phyloP scores from a whole-genome alignment of 2,797 vertebrate species.

The Gephyroberyx darwinii region DNA sequence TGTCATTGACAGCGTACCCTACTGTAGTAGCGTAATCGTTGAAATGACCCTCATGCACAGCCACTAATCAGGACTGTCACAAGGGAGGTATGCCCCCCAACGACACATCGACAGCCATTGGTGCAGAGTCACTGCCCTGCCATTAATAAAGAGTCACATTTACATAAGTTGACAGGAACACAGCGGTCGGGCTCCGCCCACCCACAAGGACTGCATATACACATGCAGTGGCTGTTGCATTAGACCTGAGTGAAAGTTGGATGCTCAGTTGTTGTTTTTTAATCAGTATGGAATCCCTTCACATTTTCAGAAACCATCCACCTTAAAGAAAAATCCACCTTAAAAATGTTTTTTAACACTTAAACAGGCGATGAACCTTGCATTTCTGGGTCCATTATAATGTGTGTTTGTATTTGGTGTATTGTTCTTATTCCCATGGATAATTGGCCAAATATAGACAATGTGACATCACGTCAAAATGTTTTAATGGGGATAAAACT shows the following conservation, averaged over 20 bases:
- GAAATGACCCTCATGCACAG: conserved; percentile 40
- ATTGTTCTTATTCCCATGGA: too few relatives aligned
- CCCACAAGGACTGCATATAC: conserved; percentile 40
- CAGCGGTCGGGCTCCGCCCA: conserved; percentile 42
- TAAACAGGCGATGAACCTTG: too few relatives aligned
- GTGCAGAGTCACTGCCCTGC: conserved; percentile 56
- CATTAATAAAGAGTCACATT: conserved; percentile 72
- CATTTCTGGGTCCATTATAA: too few relatives aligned
- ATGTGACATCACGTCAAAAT: too few relatives aligned
- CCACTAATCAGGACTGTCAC: conserved; percentile 69
- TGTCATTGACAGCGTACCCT: conserved; percentile 46
- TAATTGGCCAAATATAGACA: too few relatives aligned
- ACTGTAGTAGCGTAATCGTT: conserved; percentile 24
- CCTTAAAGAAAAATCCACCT: not conserved
- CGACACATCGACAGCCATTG: conserved; percentile 63
- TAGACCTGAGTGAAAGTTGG: conserved; percentile 3
- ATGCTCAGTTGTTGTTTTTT: not conserved
- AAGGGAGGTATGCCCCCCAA: conserved; percentile 61
- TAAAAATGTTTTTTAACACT: too few relatives aligned
- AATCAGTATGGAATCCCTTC: not conserved
- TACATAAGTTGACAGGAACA: conserved; percentile 69
- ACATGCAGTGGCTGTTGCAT: conserved; percentile 8
- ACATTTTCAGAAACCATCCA: conserved; percentile 34
- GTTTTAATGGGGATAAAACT: too few relatives aligned
- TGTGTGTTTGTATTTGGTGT: too few relatives aligned